Base-by-base conservation (phyloP, 2,797 vertebrate genomes). In the Odontamblyopus rebecca region DNA sequence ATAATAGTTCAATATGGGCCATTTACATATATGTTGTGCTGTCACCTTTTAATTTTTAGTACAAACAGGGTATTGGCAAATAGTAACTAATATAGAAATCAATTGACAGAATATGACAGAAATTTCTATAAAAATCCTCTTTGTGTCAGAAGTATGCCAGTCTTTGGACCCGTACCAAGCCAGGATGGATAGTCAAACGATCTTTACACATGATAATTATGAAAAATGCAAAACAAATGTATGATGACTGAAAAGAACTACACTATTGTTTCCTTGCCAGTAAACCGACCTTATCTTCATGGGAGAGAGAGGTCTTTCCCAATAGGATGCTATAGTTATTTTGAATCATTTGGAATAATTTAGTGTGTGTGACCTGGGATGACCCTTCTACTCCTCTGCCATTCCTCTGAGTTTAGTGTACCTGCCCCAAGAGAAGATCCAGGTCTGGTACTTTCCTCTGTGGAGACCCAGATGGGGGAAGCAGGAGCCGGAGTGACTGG, bases 401-500 rank as follows among this genome's bases (percentile, higher is more conserved):
- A 91, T 89, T 89, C 83, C 84, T 81, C 59, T 73, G 70, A 0
- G 56, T 83, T 86, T 83, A 88, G 75, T 89, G 64, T 87, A 79
- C 78, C 75, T 75, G 56, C 67, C 77, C 65, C 77, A 61, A 29
- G 61, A 84, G 72, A 62, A 69, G 80, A 61, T 85, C 77, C 67
- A 35, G 2, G 68, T 73, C 79, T 72, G 80, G 74, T 73, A 75
- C 82, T 82, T 79, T 70, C 71, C 74, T 79, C 80, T 35, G 61
- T 61, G 15, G 65, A 78, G 77, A 84, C 74, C 77, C 59, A 65
- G 73, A 72, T 67, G 62, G 29, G 63, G 72, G 83, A 85, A 27
- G 18, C 67, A 81, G 85, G 88, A 88, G 85, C 86, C 89, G 75
- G 57, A 68, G 71, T 68, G 85, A 69, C 73, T 64, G 61, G 23